Base-by-base conservation (phyloP, 2,113 vertebrate genomes). In the Seriola aureovittata region DNA sequence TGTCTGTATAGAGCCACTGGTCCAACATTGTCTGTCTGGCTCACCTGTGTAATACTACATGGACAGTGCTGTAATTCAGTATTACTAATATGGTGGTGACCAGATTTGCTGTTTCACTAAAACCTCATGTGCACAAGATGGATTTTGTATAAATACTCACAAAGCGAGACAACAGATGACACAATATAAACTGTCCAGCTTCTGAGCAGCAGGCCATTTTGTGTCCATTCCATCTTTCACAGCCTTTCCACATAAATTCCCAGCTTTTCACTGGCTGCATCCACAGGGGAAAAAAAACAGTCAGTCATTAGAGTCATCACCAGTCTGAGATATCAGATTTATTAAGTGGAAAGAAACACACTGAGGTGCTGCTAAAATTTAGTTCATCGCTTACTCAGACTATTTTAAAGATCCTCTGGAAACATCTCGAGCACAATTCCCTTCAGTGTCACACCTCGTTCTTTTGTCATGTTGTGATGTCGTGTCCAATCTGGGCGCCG, bases 301-400 rank as follows among this genome's bases (percentile, higher is more conserved):
- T 38, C 62, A 46, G 75, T 82, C 86, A 52, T 91, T 78, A 78
- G 72, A 78, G 65, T 78, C 86, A 76, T 82, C 85, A 63, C 71
- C 69, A 57, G 84, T 78, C 72, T 69, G 73, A 91, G 80, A 88
- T 82, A 92, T 79, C 75, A 83, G 79, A 92, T 93, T 94, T 91
- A 91, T 75, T 78, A 86, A 36, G 62, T 91, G 92, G 89, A 92
- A 88, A 89, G 81, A 90, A 91, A 85, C 74, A 76, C 78, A 82
- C 55, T 13, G 75, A 93, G 75, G 38, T 74, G 75, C 83, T 57
- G 83, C 54, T 86, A 71, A 85, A 74, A 58, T 69, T 54, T 65
- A 81, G 72, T 69, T 88, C 76, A 80, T 87, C 19, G 36, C 76
- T 91, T 74, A 77, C 78, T 90, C 78, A 58, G 60, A 64, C 8